Base-by-base conservation (phyloP, 2,113 vertebrate species). In the Menura novaehollandiae region DNA sequence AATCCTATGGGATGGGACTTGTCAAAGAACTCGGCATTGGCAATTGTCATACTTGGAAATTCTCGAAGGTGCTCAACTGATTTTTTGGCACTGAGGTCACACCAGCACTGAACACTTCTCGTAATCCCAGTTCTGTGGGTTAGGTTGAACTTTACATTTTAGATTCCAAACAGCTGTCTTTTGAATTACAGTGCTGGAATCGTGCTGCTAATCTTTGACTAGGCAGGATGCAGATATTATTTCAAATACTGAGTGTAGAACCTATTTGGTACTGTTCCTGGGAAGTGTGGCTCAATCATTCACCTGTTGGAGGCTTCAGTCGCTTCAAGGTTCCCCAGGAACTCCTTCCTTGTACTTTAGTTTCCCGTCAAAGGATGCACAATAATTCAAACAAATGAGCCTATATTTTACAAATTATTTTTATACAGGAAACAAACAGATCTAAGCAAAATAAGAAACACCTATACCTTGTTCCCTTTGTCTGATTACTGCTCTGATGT, bases 21-120 rank as follows among this genome's bases (percentile, higher is more conserved):
- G 20, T 85, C 39, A 59, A 53, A 82, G 82, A 78, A 11, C 16
- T 88, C 32, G 55, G 44, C 32, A 9, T 13, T 91, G 68, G 19
- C 52, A 4, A 0, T 63, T 73, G 44, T 41, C 1, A 1, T 47
- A n/a, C 51, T 92, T 88, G 1, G 16, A 84, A 78, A 52, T 78
- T 88, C 58, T 58, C 41, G 33, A 33, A 85, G 33, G 23, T 2
- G 0, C 15, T 82, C 28, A 62, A 24, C 12, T 92, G 52, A 63
- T 66, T 47, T 87, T 92, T 87, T 95, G 60, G 32, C 66, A 39
- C 44, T 72, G 58, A 88, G 32, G 49, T 93, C 74, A 79, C 23
- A 23, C 27, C 32, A 56, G 13, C 28, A 27, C 64, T 1, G 2
- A 90, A 44, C 1, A 2, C 35, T 67, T 75, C 35, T 81, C 0